These are phyloP conservation scores for Megatriorchis doriae DNA, from an alignment of 2,113 vertebrate genomes.

Conservation along the genomic window DNA sequence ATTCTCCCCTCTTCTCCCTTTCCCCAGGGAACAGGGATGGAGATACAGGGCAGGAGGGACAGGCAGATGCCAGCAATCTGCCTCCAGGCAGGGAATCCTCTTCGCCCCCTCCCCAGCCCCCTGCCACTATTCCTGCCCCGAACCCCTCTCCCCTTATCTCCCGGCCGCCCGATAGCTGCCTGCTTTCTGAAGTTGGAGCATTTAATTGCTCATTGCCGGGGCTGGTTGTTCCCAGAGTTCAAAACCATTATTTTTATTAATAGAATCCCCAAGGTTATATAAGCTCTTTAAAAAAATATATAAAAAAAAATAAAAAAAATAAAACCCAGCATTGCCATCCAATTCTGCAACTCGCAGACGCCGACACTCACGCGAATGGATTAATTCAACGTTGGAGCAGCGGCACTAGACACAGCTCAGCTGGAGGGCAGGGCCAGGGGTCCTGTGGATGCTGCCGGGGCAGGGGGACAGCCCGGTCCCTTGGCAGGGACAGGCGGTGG, in stretches of 20 bases:
- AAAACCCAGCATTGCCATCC: not conserved
- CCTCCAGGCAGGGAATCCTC: not conserved
- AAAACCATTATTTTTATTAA: conserved; percentile 64
- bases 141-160: not conserved
- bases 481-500: not conserved
- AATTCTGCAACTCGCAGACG: not conserved
- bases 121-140: not conserved
- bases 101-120: not conserved
- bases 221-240: conserved; percentile 44
- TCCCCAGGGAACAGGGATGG: not conserved
- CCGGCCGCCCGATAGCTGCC: not conserved
- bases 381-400: not conserved
- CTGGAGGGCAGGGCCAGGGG: not conserved
- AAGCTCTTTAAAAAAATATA: not conserved
- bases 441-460: not conserved
- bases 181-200: not conserved
- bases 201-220: not conserved
- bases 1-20: not conserved
- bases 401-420: not conserved
- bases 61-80: not conserved
- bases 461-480: not conserved
- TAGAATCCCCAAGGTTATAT: conserved; percentile 63
- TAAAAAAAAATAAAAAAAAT: not conserved
- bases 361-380: not conserved
- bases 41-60: not conserved